Percentiles rank a stretch among this genome's conserved stretches.
These are phyloP conservation scores for Drosophila virilis DNA, from an alignment of 1,140 invertebrate genomes.

Conservation along the genomic window DNA sequence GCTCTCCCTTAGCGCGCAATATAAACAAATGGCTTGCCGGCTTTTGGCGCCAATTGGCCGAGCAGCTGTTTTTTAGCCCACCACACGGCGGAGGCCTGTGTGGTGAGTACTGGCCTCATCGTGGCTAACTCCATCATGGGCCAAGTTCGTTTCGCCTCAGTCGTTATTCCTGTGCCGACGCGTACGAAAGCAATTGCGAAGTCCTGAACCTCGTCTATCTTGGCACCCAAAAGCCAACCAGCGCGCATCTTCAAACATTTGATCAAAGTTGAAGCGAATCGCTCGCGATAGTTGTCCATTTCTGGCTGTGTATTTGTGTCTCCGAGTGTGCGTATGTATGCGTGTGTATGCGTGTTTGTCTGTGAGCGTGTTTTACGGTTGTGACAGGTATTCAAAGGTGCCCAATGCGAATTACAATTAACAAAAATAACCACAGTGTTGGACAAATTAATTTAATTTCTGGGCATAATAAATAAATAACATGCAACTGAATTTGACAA, in stretches of 20 bases:
- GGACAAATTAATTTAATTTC: too few relatives aligned
- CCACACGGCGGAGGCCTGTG: constrained; percentile 22
- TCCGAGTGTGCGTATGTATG: constrained; percentile 8
- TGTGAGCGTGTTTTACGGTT: constrained; percentile 17
- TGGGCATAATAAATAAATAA: neutral
- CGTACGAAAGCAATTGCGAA: constrained; percentile 54
- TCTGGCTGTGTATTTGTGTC: constrained; percentile 30
- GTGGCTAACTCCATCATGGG: constrained; percentile 62
- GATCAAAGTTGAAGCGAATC: constrained; percentile 16
- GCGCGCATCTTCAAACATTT: constrained; percentile 14
- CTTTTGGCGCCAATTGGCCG: constrained; percentile 53
- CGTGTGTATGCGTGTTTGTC: constrained; percentile 9
- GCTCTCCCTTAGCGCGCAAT: constrained; percentile 21
- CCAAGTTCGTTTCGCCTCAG: constrained; percentile 50
- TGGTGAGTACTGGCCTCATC: constrained; percentile 52
- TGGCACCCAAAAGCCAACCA: constrained; percentile 7
- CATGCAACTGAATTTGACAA: neutral
- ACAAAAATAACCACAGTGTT: constrained; percentile 1
- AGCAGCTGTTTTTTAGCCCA: constrained; percentile 58
- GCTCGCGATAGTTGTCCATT: constrained; percentile 3
- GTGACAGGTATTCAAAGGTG: constrained; percentile 34
- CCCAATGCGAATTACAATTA: neutral
- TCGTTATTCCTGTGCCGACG: constrained; percentile 72
- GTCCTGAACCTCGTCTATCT: neutral
- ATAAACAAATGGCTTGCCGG: constrained; percentile 57